Conservation (phyloP, 1,140 invertebrate species). For the Melipona quadrifasciata region DNA sequence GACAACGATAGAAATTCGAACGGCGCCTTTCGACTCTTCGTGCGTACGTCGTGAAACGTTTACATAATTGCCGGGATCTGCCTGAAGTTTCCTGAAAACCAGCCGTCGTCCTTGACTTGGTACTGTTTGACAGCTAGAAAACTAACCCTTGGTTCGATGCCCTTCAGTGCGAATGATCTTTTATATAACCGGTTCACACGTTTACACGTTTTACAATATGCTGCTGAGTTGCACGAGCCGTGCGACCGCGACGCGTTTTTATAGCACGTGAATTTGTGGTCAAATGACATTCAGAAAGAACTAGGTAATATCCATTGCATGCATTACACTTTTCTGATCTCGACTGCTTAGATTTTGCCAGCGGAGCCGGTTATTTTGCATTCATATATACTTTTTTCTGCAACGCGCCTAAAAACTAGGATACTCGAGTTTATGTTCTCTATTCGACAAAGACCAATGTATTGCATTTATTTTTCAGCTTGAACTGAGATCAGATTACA, state of each 20-base stretch:
- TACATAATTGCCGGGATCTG: neutral
- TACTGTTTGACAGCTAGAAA: conserved; percentile 63
- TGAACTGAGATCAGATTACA: neutral
- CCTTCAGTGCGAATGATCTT: conserved; percentile 49
- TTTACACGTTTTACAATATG: conserved; percentile 59
- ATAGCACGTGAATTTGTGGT: conserved; percentile 50
- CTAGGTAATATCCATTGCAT: conserved; percentile 50
- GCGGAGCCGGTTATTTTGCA: conserved; percentile 50
- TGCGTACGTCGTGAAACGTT: conserved; percentile 33
- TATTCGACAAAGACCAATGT: neutral
- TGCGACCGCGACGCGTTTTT: conserved; percentile 48
- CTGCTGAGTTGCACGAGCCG: conserved; percentile 21
- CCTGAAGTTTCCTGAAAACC: conserved; percentile 9
- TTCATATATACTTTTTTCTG: neutral
- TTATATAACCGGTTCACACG: conserved; percentile 58
- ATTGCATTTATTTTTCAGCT: too few relatives aligned
- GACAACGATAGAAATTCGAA: conserved; percentile 32
- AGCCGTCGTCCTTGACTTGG: conserved; percentile 38
- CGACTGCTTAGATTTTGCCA: conserved; percentile 32
- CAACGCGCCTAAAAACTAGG: neutral
- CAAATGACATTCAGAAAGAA: conserved; percentile 48
- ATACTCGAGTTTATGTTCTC: conserved; percentile 36
- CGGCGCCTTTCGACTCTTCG: conserved; percentile 28
- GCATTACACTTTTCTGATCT: conserved; percentile 32
- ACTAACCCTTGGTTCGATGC: conserved; percentile 56